Evolutionary conservation across 2,797 vertebrate genomes (phyloP).

Genomic region (Cuculus canorus): DNA sequence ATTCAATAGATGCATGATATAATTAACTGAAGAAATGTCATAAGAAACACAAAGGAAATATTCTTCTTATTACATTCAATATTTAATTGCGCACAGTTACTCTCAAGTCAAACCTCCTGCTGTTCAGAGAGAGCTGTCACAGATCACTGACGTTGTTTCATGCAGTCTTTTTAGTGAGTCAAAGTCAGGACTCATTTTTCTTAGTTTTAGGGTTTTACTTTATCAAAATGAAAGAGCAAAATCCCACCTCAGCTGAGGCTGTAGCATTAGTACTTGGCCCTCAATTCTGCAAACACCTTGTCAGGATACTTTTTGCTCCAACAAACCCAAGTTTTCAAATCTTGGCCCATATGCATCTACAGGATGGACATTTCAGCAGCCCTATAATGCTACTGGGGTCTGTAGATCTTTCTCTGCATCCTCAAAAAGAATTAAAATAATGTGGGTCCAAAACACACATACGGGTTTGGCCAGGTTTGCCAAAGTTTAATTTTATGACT

Average conservation of each 20-base stretch:
- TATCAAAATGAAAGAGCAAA: neutral
- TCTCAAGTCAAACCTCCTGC: constrained; percentile 11
- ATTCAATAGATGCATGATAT: constrained; percentile 44
- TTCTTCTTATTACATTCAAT: constrained; percentile 18
- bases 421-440: neutral
- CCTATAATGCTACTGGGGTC: neutral
- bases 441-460: neutral
- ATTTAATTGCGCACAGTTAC: constrained; percentile 33
- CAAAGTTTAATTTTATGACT: neutral
- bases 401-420: neutral
- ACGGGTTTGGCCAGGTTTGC: neutral
- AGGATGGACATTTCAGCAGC: neutral
- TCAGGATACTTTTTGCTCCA: neutral
- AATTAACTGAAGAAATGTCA: constrained; percentile 40
- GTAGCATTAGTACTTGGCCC: neutral
- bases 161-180: neutral
- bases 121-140: neutral
- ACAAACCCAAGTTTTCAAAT: neutral
- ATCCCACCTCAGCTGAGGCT: neutral
- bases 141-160: neutral
- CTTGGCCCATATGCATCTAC: neutral
- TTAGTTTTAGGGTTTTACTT: neutral
- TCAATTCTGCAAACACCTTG: neutral
- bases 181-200: neutral
- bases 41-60: constrained; percentile 40